These are phyloP conservation scores for Rhyacophila brunnea DNA, from an alignment of 1,140 invertebrate species.

Conservation along the genomic window DNA sequence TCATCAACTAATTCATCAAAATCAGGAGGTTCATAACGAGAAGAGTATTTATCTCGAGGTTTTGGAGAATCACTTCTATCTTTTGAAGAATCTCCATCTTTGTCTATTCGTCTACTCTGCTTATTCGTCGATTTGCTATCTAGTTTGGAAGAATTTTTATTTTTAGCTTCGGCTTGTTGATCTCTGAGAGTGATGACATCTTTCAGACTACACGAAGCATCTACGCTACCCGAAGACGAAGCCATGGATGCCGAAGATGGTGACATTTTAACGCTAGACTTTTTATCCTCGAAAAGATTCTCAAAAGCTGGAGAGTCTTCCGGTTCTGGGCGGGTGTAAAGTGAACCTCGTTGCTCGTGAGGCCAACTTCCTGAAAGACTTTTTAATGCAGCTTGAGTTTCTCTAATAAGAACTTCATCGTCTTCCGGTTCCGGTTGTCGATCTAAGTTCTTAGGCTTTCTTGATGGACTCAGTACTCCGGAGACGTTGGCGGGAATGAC, in stretches of 20 bases:
- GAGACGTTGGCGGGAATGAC: constrained; percentile 38
- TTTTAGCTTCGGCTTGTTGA: constrained; percentile 47
- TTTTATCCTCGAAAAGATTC: constrained; percentile 82
- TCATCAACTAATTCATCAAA: constrained; percentile 79
- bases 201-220: constrained; percentile 59
- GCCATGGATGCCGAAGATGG: constrained; percentile 60
- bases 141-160: constrained; percentile 40
- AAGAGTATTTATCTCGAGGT: constrained; percentile 48
- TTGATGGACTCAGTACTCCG: constrained; percentile 37
- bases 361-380: constrained; percentile 80
- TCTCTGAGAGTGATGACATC: constrained; percentile 66
- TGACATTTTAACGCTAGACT: constrained; percentile 62
- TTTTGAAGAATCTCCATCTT: constrained; percentile 40
- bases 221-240: constrained; percentile 61
- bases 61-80: constrained; percentile 42
- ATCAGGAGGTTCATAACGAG: constrained; percentile 68
- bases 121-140: constrained; percentile 39
- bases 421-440: constrained; percentile 54
- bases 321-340: constrained; percentile 64
- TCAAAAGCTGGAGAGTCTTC: constrained; percentile 79
- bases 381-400: constrained; percentile 82
- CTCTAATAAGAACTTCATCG: constrained; percentile 77
- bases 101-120: constrained; percentile 45
- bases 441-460: constrained; percentile 33
- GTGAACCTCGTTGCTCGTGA: constrained; percentile 59